phyloP scores from a whole-genome alignment of 2,888 invertebrate genomes.

The Corbicula japonica region DNA sequence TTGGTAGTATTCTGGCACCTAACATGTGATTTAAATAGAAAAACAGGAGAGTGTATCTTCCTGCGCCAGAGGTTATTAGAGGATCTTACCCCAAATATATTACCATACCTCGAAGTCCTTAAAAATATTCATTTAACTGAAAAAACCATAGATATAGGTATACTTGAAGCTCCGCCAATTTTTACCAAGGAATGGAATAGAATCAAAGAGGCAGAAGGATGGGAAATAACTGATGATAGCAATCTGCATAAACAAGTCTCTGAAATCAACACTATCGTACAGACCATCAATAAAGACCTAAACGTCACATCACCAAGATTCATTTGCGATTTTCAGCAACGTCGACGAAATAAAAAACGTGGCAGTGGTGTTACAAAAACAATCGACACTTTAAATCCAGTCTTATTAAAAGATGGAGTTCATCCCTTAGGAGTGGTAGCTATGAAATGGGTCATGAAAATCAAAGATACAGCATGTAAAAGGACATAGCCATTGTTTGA shows the following conservation, averaged over 20 bases:
- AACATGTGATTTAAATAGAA: slow-evolving; percentile 19
- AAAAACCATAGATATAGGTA: slow-evolving; percentile 14
- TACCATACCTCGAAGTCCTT: background rate
- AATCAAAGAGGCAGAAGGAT: background rate
- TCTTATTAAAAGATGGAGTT: slow-evolving; percentile 12
- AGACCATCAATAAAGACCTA: background rate
- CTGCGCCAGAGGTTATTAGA: background rate
- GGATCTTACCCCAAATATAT: background rate
- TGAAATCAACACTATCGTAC: background rate
- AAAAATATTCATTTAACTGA: background rate
- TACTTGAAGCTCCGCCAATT: slow-evolving; percentile 21
- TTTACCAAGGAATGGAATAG: slow-evolving; percentile 21
- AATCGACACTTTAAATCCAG: background rate
- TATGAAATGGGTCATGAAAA: slow-evolving; percentile 9
- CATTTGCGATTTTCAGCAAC: background rate
- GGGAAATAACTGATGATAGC: background rate
- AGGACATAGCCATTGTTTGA: no score
- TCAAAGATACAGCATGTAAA: background rate
- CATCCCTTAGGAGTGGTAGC: slow-evolving; percentile 14
- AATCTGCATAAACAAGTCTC: slow-evolving; percentile 13
- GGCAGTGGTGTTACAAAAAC: background rate
- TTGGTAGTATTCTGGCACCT: slow-evolving; percentile 13
- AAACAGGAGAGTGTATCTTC: slow-evolving; percentile 11
- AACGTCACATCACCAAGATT: slow-evolving; percentile 16
- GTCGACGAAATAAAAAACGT: background rate